Conservation (phyloP, 1,140 invertebrate genomes). For the Achroia grisella region DNA sequence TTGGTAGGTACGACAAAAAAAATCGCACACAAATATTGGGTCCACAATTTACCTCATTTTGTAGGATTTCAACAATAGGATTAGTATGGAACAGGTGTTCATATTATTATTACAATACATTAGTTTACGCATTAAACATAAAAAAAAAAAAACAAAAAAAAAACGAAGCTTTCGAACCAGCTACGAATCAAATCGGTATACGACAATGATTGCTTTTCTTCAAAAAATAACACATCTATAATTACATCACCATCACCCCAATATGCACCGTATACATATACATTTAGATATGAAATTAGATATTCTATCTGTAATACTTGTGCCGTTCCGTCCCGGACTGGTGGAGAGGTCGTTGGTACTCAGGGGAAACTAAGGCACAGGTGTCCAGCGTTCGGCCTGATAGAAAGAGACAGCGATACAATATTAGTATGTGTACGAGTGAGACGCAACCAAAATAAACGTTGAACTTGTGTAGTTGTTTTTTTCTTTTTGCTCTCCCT, state of each 20-base stretch:
- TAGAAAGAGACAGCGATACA: slow-evolving; percentile 36
- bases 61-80: slow-evolving; percentile 47
- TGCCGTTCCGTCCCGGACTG: slow-evolving; percentile 27
- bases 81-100: slow-evolving; percentile 63
- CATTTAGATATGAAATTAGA: slow-evolving; percentile 21
- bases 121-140: slow-evolving; percentile 59
- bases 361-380: slow-evolving; percentile 72
- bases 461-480: slow-evolving; percentile 60
- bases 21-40: not conserved
- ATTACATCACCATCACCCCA: slow-evolving; percentile 22
- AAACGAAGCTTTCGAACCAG: slow-evolving; percentile 36
- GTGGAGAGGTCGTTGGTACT: slow-evolving; percentile 69
- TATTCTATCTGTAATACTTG: slow-evolving; percentile 19
- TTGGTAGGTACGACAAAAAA: not conserved
- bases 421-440: slow-evolving; percentile 21
- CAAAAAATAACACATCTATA: slow-evolving; percentile 58
- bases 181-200: slow-evolving; percentile 69
- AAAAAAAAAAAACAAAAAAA: slow-evolving; percentile 35
- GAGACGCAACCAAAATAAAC: slow-evolving; percentile 69
- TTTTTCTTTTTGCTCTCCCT: slow-evolving; percentile 69
- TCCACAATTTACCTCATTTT: slow-evolving; percentile 44
- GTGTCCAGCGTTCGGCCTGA: slow-evolving; percentile 66
- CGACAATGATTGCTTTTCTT: slow-evolving; percentile 68
- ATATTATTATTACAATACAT: slow-evolving; percentile 68
- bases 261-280: slow-evolving; percentile 13